Base-by-base conservation (phyloP, 2,797 vertebrate species). In the Molossus alvarezi region DNA sequence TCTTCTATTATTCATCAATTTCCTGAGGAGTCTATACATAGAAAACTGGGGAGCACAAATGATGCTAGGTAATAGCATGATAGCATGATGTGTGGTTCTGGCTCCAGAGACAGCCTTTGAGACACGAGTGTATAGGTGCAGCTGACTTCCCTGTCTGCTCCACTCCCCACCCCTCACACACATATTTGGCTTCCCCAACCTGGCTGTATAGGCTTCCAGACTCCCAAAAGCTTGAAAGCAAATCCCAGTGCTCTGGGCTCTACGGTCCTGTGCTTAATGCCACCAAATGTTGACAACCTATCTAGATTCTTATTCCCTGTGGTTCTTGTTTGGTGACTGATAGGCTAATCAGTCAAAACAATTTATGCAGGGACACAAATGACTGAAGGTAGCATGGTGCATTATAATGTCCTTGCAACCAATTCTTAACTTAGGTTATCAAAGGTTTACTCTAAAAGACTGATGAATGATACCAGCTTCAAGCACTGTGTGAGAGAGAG, bases 371-470 rank as follows among this genome's bases (percentile, higher is more conserved):
- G 75, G 33, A 25, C 25, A 37, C 53, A 94, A 48, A 33, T 77
- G 51, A 33, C 3, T 77, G 6, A 87, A 91, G 65, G 23, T 53
- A 92, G 37, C 58, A 88, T 0, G 0, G n/a, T n/a, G n/a, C 33
- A 53, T 65, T 62, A 2, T 69, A 87, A 81, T 20, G 62, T 89
- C 23, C 48, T 82, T 29, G 58, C 14, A 41, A 81, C n/a, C 18
- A 90, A 71, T 82, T 84, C 62, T 90, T 92, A 73, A 92, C 57
- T 90, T 65, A n/a, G 21, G 5, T 94, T 90, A 81, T 80, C 57
- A 94, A n/a, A 85, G 8, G 3, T 90, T 79, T 67, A 71, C 9
- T 90, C 53, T 94, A 9, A 94, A 92, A 79, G 53, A 71, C 4
- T 67, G 77, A 94, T 81, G 76, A 60, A 86, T 48, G 7, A 23